Base-by-base conservation (phyloP, 1,140 invertebrate species). In the Wasmannia auropunctata region DNA sequence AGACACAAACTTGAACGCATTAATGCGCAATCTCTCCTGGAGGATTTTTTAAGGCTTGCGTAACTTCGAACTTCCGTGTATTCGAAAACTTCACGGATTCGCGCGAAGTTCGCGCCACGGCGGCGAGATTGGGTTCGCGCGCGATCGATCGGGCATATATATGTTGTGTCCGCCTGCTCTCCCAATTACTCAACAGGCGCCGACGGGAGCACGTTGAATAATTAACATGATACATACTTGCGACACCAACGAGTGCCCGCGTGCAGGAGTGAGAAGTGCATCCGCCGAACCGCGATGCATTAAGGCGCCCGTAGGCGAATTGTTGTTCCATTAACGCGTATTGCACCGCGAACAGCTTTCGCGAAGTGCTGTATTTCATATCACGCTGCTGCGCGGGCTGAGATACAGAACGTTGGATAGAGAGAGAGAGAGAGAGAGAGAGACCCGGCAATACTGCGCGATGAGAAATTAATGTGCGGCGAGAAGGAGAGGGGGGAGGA, bases 281-380 rank as follows among this genome's bases (percentile, higher is more conserved):
- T 51, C 22, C 28, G 31, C 58, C 34, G 43, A 54, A 46, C 10
- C 34, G 16, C 77, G 16, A 54, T 67, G 67, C 46, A 69, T 80
- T 69, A 80, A 80, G 34, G 16, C 43, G 62, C 31, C 76, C 62
- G 46, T n/a, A 25, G 67, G 76, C n/a, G 22, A 69, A 67, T 67
- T 69, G 63, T 80, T 40, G 46, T 54, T 69, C 63, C 63, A 54
- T 80, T 69, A 80, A 69, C 31, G 10, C 22, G 14, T 54, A 28
- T 22, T 10, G 14, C 16, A 69, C 10, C 19, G 16, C 16, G 22
- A 51, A 37, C 65, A 81, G 34, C n/a, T 34, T 34, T 19, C 16
- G 19, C 67, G 3, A 80, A 25, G 28, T 25, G n/a, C 14, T 58
- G 51, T 37, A 19, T 43, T 54, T 56, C 31, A 37, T 34, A 54